Evolutionary conservation across 2,888 invertebrate species (phyloP).

Genomic region (Yponomeuta sedellus): DNA sequence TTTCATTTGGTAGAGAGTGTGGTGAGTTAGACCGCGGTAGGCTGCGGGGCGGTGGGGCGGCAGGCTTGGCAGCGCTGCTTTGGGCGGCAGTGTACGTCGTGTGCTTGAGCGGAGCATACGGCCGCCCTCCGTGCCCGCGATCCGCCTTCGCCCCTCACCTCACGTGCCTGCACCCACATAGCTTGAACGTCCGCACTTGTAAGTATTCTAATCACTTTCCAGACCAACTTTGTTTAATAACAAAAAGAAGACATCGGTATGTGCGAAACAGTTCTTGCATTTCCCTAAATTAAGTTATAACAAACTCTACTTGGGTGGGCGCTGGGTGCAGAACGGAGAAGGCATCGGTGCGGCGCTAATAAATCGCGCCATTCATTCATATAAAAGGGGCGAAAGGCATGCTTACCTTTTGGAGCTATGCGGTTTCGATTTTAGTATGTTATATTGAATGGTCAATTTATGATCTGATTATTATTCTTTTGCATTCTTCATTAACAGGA

Average conservation of each 20-base stretch:
- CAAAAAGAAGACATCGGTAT: not conserved
- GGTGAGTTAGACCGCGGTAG: no score
- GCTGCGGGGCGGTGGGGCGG: not conserved
- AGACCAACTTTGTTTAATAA: not conserved
- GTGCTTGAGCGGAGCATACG: not conserved
- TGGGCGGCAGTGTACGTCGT: not conserved
- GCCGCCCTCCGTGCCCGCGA: not conserved
- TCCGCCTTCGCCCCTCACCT: not conserved
- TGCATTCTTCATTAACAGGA: no score
- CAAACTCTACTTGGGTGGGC: not conserved
- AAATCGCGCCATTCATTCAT: conserved; percentile 19
- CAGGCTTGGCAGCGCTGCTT: not conserved
- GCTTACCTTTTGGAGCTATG: conserved; percentile 5
- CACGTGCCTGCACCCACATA: not conserved
- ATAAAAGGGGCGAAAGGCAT: not conserved
- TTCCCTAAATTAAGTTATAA: conserved; percentile 2
- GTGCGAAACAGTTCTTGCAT: not conserved
- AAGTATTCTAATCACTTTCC: not conserved
- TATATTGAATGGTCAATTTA: no score
- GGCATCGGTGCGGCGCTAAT: conserved; percentile 17
- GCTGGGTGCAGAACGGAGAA: conserved; percentile 6
- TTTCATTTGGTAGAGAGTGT: no score
- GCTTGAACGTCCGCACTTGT: not conserved
- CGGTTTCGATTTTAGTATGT: not conserved
- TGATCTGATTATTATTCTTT: no score